These are phyloP conservation scores for Brachymystax lenok DNA, from an alignment of 2,797 vertebrate genomes.

Conservation along the genomic window DNA sequence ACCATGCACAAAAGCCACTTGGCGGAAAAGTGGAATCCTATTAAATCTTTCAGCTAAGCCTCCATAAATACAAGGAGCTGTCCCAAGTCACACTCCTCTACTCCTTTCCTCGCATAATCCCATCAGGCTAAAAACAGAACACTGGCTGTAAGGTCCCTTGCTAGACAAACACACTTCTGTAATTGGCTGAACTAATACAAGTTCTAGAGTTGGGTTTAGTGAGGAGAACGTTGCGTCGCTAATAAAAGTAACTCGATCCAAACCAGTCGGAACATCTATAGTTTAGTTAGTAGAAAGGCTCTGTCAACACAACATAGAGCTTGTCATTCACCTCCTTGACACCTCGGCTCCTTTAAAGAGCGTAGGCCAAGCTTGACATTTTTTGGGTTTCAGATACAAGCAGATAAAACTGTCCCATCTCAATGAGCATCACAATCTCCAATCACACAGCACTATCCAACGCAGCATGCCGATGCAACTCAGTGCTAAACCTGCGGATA, in stretches of 20 bases:
- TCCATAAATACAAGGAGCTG: constrained; percentile 56
- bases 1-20: constrained; percentile 43
- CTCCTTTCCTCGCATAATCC: constrained; percentile 1
- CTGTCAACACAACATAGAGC: not conserved
- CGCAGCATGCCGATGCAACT: not conserved
- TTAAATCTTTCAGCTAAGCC: constrained; percentile 65
- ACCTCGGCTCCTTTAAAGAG: not conserved
- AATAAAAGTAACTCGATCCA: not conserved
- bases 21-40: constrained; percentile 55
- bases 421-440: not conserved
- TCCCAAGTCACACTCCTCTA: constrained; percentile 41
- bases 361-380: not conserved
- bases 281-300: not conserved
- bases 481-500: not conserved
- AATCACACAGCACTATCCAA: not conserved
- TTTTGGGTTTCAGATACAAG: not conserved
- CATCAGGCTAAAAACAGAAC: constrained; percentile 34
- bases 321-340: not conserved
- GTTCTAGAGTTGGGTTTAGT: not conserved
- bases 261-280: not conserved
- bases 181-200: not conserved
- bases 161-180: not conserved
- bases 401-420: not conserved
- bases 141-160: constrained; percentile 1
- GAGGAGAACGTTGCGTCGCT: not conserved